phyloP scores from a whole-genome alignment of 2,797 vertebrate genomes.

The Acrocephalus scirpaceus region DNA sequence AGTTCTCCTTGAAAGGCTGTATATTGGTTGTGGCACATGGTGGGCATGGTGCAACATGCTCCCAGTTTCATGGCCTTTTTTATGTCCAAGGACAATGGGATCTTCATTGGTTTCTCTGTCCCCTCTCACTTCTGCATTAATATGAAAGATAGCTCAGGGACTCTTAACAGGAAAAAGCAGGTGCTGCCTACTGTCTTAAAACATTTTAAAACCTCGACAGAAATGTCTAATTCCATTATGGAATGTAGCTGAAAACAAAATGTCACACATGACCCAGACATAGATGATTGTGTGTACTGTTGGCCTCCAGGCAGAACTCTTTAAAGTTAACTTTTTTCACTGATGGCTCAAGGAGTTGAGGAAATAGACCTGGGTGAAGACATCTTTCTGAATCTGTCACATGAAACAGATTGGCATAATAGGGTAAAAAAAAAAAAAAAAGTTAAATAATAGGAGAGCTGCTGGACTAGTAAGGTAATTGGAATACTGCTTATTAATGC shows the following conservation, averaged over 20 bases:
- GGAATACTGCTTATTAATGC: not conserved
- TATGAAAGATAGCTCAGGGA: not conserved
- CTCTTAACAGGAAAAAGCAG: not conserved
- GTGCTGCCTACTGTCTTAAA: fast-evolving
- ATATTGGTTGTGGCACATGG: not conserved
- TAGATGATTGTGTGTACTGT: not conserved
- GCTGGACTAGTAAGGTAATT: not conserved
- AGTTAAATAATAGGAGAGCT: not conserved
- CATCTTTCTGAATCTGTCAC: not conserved
- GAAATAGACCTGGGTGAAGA: not conserved
- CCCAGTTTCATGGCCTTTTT: fast-evolving
- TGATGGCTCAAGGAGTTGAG: not conserved
- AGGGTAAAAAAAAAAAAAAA: no score
- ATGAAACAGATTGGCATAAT: not conserved
- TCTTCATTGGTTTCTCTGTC: not conserved
- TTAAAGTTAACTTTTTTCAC: not conserved
- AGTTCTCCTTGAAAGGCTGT: not conserved
- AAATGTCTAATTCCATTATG: fast-evolving
- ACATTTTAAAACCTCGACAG: not conserved
- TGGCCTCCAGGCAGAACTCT: not conserved
- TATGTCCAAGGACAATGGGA: not conserved
- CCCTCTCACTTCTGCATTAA: not conserved
- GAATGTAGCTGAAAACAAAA: not conserved
- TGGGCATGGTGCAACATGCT: fast-evolving
- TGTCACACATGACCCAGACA: no score